Base-by-base conservation (phyloP, 2,797 vertebrate species). In the Trachurus trachurus region DNA sequence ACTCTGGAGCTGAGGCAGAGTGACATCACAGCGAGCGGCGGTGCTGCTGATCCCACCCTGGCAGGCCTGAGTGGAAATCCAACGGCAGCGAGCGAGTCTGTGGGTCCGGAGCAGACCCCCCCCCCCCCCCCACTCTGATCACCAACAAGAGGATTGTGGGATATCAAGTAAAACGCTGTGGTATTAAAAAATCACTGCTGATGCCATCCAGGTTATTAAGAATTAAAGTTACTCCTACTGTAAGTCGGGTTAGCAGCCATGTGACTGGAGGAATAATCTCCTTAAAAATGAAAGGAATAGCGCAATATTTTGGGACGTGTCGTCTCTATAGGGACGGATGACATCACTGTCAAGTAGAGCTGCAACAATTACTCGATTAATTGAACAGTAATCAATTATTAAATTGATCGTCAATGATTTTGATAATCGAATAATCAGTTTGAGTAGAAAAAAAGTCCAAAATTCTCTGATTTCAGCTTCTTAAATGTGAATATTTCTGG, bases 11-110 rank as follows among this genome's bases (percentile, higher is more conserved):
- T 11, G 62, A 57, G 74, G 81, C 80, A 10, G 50, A 82, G 86
- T 88, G 90, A 91, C 92, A 91, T 93, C 92, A 92, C 82, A 44
- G 79, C 0, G 31, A 89, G 85, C 62, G 50, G 75, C 26, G 26
- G 26, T 26, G 26, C 26, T 26, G 74, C 59, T 86, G 74, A 87
- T 91, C 92, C 82, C 53, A 6, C 66, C 61, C 77, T 88, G 81
- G 85, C 85, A 80, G 76, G 71, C 66, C 78, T 52, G 71, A 56
- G 40, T 91, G 89, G 91, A 90, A 91, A 92, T 83, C 83, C 71
- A 79, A 80, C 34, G 67, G 68, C 59, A 16, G 45, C n/a, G 42
- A 69, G 15, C 26, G 26, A 26, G 26, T 61, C 10, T 74, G 75
- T 13, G 67, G 71, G 64, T 71, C 72, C 71, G 53, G 26, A 47